These are phyloP conservation scores for Corticium candelabrum DNA, from an alignment of 37 sponge, comb jelly and placozoan species.

Conservation along the genomic window DNA sequence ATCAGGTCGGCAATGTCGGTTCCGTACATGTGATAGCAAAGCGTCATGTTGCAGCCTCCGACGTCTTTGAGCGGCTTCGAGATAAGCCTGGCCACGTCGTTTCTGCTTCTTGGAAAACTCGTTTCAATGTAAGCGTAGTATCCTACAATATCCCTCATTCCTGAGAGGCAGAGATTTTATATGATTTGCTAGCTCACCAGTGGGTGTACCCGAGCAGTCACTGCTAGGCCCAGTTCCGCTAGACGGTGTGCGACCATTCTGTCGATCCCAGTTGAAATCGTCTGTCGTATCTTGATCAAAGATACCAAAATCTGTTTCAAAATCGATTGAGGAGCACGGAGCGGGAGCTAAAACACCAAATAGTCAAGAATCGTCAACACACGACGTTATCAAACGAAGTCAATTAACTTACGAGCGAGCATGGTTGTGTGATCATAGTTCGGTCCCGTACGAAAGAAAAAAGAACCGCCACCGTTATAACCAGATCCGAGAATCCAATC, in stretches of 20 bases:
- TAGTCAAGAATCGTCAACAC: too few relatives aligned
- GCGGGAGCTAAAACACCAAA: background rate
- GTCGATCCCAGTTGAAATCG: conserved; percentile 7
- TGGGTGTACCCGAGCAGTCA: background rate
- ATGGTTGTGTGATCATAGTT: background rate
- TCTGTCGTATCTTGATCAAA: background rate
- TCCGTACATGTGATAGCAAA: conserved; percentile 44
- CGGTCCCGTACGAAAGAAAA: background rate
- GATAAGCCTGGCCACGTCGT: background rate
- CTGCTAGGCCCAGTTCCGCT: background rate
- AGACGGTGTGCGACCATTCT: background rate
- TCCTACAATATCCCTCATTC: background rate
- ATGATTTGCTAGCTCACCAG: too few relatives aligned
- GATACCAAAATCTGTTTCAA: background rate
- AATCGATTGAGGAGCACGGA: background rate
- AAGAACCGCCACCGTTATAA: background rate
- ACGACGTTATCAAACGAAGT: too few relatives aligned
- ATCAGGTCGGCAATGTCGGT: conserved; percentile 9
- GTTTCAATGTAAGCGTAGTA: background rate
- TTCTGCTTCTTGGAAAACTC: background rate
- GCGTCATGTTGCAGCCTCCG: background rate
- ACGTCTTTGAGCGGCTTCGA: background rate
- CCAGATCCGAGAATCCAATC: background rate
- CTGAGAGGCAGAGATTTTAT: too few relatives aligned
- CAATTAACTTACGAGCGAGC: background rate